Evolutionary conservation across 2,888 invertebrate species (phyloP), one percentile per base, ranked within the genome.

Genomic region (Didymodactylos carnosus): DNA sequence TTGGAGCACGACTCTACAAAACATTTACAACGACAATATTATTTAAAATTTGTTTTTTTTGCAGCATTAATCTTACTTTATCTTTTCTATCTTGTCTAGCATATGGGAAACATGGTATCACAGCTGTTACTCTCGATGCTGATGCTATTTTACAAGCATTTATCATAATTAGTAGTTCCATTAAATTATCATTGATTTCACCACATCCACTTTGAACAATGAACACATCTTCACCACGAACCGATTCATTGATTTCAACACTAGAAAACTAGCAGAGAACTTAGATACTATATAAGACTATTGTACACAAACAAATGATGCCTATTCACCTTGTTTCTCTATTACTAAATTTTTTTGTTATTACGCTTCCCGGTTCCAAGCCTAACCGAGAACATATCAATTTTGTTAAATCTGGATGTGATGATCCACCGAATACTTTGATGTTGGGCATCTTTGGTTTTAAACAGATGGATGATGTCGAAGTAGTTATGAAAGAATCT

Each of bases 271-370:
- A n/a, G n/a, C n/a, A 71, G 35, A 43, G 25, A 40, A 49, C n/a
- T n/a, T n/a, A 23, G 8, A 43, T 6, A 6, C 23, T 46, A 19
- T 5, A 35, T 2, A 25, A 70, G 27, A 69, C 10, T 25, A 46
- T n/a, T n/a, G 13, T 13, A 14, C 13, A 14, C 11, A 71, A 71
- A 23, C 13, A 27, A 71, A 51, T 27, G 8, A 71, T 19, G n/a
- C 13, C 39, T 43, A 81, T 86, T 86, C 85, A 90, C 90, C 94
- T 93, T 86, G 95, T 95, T 87, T 97, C 97, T 86, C 94, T 89
- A 87, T 99, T 98, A 86, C 94, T 94, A 86, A 98, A 99, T 87
- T 98, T 98, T 86, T 97, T 98, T 79, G 97, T 92, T 82, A 94
- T 93, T 79, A 97, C 95, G 87, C 95, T 95, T 78, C 95, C 94